Percentiles rank a stretch among this genome's conserved stretches.
phyloP scores from a whole-genome alignment of 2,113 vertebrate genomes.

The Pithys albifrons region DNA sequence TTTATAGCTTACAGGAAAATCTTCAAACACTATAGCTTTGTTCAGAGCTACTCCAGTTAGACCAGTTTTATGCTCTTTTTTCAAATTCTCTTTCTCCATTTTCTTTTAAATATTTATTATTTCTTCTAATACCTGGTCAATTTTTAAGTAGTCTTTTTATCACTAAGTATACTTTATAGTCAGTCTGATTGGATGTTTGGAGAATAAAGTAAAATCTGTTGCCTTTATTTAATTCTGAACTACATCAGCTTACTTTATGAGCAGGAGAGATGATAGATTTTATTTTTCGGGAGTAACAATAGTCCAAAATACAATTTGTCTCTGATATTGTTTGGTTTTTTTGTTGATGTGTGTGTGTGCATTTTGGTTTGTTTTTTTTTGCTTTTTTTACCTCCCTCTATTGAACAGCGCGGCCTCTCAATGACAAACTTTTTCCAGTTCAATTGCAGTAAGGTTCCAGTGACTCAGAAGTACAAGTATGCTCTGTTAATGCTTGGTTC shows the following conservation, averaged over 20 bases:
- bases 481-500: not conserved
- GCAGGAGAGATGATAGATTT: not conserved
- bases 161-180: not conserved
- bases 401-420: not conserved
- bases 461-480: not conserved
- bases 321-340: not conserved
- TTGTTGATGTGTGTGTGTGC: rapidly evolving
- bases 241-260: not conserved
- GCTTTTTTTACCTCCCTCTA: not conserved
- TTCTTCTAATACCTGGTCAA: not conserved
- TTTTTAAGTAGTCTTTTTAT: not conserved
- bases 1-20: not conserved
- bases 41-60: not conserved
- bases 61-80: not conserved
- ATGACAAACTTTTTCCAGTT: not conserved
- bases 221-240: not conserved
- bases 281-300: not conserved
- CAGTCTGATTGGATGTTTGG: not conserved
- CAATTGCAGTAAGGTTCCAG: not conserved
- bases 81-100: not conserved
- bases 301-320: not conserved
- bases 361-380: not conserved
- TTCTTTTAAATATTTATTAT: not conserved
- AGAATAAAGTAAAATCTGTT: not conserved
- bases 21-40: not conserved